Evolutionary conservation across 2,113 vertebrate species (phyloP), one percentile per base, ranked within the genome.

Genomic region (Saguinus midas): DNA sequence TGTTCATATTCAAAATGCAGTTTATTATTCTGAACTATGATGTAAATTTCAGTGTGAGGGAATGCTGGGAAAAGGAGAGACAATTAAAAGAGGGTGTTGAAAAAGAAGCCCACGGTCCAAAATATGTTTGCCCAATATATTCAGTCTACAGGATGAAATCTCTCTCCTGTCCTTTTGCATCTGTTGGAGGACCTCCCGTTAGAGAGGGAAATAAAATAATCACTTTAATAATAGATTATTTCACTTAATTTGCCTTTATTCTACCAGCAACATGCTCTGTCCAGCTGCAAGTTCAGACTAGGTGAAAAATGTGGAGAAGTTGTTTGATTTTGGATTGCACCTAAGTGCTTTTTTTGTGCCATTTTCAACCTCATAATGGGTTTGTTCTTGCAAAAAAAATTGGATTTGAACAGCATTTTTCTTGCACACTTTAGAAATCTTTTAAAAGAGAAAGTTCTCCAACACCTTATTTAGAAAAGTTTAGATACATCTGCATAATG

Each of bases 191-290:
- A 52, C 20, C 29, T 64, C 72, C 37, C 8, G 9, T 86, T 72
- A 87, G 81, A 87, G 80, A 86, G 12, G 87, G 78, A 97, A 98
- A 98, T 97, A 87, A 93, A 97, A 97, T 93, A 97, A 97, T 96
- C 98, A 97, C 96, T 98, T 98, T 96, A 94, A 91, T 96, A 92
- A 92, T 91, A 96, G 94, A 97, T 98, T 97, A 58, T 95, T 91
- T 98, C 13, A 96, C 92, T 96, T 96, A 90, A 97, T 95, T 96
- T 95, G 97, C 93, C 92, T 96, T 61, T 0, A 89, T 97, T 96
- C 96, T 96, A 96, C 93, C 95, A 95, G 78, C 48, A 72, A 90
- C 43, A 86, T 90, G 82, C 84, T 97, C 96, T 96, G 78, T 68
- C 91, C 94, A 93, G 86, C 70, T 87, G 90, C 92, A 96, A 93